Evolutionary conservation across 35 echinoderm and acorn worm genomes (phyloP).

Genomic region (Ophioderma brevispina): DNA sequence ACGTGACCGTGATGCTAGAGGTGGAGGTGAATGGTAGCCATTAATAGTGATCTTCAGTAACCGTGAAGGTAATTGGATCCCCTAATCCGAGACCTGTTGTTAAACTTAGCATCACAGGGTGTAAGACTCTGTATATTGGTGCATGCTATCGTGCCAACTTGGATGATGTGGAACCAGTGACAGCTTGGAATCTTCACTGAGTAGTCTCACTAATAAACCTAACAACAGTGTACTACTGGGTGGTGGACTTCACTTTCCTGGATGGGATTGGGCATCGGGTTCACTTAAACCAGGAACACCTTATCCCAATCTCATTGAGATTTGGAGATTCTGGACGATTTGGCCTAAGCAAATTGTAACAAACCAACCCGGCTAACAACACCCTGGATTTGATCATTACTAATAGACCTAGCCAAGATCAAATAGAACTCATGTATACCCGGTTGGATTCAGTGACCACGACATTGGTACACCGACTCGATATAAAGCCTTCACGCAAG

Average conservation of each 20-base stretch:
- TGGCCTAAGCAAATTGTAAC: background rate
- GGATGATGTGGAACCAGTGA: background rate
- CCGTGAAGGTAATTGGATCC: background rate
- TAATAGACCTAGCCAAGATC: background rate
- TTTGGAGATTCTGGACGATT: background rate
- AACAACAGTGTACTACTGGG: background rate
- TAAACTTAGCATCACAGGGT: background rate
- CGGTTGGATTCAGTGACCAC: background rate
- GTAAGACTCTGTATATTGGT: background rate
- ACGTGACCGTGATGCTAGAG: background rate
- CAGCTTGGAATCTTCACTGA: background rate
- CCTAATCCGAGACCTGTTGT: background rate
- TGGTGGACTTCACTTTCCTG: background rate
- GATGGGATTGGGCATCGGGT: background rate
- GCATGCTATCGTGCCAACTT: background rate
- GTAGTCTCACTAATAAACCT: background rate
- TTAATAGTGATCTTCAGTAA: background rate
- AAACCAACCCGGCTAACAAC: background rate
- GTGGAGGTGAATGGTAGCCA: background rate
- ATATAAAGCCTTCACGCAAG: background rate
- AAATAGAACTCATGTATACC: background rate
- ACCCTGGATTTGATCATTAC: too few relatives aligned
- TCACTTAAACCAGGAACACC: background rate
- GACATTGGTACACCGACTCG: background rate
- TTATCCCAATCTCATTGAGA: background rate